Base-by-base conservation (phyloP, 2,797 vertebrate species). In the Oreonectes daqikongensis region DNA sequence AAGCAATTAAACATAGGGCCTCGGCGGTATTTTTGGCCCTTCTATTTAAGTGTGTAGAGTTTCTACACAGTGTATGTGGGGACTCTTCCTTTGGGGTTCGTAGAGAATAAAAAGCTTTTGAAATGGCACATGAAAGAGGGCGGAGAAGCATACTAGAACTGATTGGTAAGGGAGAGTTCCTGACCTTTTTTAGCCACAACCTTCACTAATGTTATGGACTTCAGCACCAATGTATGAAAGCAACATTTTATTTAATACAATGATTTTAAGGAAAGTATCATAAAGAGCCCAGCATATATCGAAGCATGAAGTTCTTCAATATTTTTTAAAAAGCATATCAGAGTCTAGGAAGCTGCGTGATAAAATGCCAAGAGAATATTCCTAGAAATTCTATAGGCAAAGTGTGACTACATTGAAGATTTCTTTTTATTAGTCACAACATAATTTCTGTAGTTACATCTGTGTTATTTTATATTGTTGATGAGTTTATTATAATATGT, bases 1-100 rank as follows among this genome's bases (percentile, higher is more conserved):
- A 84, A 86, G 84, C 85, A 86, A 86, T 86, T 86, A 86, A 86
- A 86, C 81, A 85, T 82, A 77, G 72, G 79, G 81, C 69, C 84
- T 83, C 82, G 1, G 48, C 44, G 79, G 82, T 85, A 85, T 85
- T 86, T 85, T 79, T 85, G 84, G 82, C 72, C 81, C 77, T 5
- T 84, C 78, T 82, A 79, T 82, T 79, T 75, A 40, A 78, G 40
- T 83, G 79, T 76, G 52, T 42, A 28, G 35, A 57, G 32, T 80
- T 81, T 77, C 55, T 83, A n/a, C 50, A 67, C 66, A 79, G 46
- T 75, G 63, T 75, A 69, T 18, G 35, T 18, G 35, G 78, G 57
- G 46, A 66, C 68, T 69, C 64, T 78, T 70, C 83, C 83, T 53
- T 35, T 69, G 83, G 72, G 83, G 20, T 69, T 82, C 40, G 9